phyloP scores from a whole-genome alignment of 2,888 invertebrate species.

The Pyrochroa serraticornis region DNA sequence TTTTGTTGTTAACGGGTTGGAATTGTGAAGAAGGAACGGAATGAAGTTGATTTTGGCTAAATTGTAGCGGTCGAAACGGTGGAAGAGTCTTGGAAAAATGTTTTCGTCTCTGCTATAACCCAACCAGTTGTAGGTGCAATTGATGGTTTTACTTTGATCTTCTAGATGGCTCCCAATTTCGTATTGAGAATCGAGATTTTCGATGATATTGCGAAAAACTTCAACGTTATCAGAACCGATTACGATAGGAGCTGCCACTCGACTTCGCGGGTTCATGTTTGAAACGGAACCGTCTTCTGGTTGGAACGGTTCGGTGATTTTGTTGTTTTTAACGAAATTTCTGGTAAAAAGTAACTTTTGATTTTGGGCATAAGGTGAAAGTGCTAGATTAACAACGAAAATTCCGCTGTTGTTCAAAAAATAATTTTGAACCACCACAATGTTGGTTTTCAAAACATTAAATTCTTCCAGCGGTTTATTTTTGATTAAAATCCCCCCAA shows the following conservation, averaged over 20 bases:
- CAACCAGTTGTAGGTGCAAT: slow-evolving; percentile 94
- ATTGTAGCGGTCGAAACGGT: slow-evolving; percentile 91
- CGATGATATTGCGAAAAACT: slow-evolving; percentile 87
- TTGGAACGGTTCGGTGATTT: slow-evolving; percentile 84
- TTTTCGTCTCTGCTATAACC: slow-evolving; percentile 76
- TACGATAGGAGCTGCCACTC: slow-evolving; percentile 91
- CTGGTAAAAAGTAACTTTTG: slow-evolving; percentile 85
- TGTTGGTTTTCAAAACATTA: slow-evolving; percentile 72
- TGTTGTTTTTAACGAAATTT: slow-evolving; percentile 87
- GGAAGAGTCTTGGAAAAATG: slow-evolving; percentile 77
- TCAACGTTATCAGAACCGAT: slow-evolving; percentile 90
- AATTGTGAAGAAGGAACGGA: slow-evolving; percentile 88
- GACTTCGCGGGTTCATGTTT: slow-evolving; percentile 83
- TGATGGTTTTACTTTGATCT: slow-evolving; percentile 92
- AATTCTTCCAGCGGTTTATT: slow-evolving; percentile 83
- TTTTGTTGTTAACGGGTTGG: slow-evolving; percentile 86
- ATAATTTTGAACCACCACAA: slow-evolving; percentile 83
- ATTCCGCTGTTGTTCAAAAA: slow-evolving; percentile 88
- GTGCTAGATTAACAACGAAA: slow-evolving; percentile 85
- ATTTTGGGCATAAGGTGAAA: slow-evolving; percentile 84
- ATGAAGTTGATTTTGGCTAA: slow-evolving; percentile 90
- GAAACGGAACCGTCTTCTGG: slow-evolving; percentile 67
- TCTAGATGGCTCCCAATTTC: slow-evolving; percentile 95
- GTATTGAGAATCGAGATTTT: slow-evolving; percentile 88
- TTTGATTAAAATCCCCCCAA: slow-evolving; percentile 84